Percentiles rank a stretch among this genome's conserved stretches.
Conservation (phyloP, 2,888 invertebrate species). For the Heliconius ethilla region DNA sequence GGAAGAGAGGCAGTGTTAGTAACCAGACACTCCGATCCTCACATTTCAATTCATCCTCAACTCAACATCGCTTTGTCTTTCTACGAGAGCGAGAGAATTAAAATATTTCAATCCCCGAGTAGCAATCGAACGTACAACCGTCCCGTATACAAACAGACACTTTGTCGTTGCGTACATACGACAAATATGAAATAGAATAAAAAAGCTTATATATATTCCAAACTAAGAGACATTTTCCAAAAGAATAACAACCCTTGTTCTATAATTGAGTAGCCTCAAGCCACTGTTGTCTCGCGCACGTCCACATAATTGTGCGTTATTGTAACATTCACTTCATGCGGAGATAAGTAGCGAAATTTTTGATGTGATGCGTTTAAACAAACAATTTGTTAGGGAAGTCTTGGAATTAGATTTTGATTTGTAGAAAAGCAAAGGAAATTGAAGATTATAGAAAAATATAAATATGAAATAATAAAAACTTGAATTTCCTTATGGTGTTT, state of each 20-base stretch:
- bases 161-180: too few species aligned
- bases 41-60: too few species aligned
- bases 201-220: not conserved
- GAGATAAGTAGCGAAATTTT: conserved; percentile 19
- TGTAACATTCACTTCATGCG: conserved; percentile 15
- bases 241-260: conserved; percentile 11
- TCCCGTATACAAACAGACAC: too few species aligned
- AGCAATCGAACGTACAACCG: too few species aligned
- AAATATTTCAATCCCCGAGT: too few species aligned
- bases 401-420: not conserved
- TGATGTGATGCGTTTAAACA: conserved; percentile 12
- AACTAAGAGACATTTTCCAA: conserved; percentile 3
- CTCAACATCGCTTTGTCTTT: too few species aligned
- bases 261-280: conserved; percentile 20
- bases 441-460: not conserved
- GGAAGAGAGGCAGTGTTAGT: too few species aligned
- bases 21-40: too few species aligned
- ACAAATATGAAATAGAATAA: too few species aligned
- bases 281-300: conserved; percentile 12
- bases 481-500: not conserved
- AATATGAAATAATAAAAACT: not conserved
- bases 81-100: too few species aligned
- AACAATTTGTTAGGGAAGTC: conserved; percentile 1
- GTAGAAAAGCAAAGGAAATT: not conserved
- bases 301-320: conserved; percentile 2